Base-by-base conservation (phyloP, 2,113 vertebrate genomes). In the Aegithalos caudatus region DNA sequence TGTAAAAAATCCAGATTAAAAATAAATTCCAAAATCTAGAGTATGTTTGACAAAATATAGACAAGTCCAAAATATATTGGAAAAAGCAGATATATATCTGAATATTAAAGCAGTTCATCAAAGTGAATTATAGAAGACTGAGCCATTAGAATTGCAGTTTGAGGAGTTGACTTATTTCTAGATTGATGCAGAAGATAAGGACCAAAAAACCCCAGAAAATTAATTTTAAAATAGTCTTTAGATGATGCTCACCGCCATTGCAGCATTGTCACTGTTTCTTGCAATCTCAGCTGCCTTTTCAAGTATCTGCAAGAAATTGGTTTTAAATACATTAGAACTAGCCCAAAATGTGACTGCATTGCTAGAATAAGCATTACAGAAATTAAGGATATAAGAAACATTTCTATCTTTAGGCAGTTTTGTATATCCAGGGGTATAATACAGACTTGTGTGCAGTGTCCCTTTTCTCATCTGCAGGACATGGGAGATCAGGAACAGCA, bases 281-380 rank as follows among this genome's bases (percentile, higher is more conserved):
- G 97, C 99, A 76, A 99, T 99, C 89, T 99, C 99, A 92, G 99
- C 99, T 94, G 99, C 99, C 95, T 99, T 99, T 97, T 99, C 99
- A 97, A 99, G 98, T 96, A 99, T 99, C 99, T 99, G 98, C 40
- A 96, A 94, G 86, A 81, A 92, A n/a, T 66, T 28, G 28, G 5
- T 83, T 86, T 80, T 14, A 58, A 81, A 92, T 37, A 66, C 9
- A 76, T 86, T 53, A 95, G n/a, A 66, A 76, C 81, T n/a, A 57
- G 76, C 37, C 53, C 2, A 35, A 87, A 81, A 58, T 19, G 12
- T 56, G 51, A 88, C 14, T 38, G 53, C 57, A 44, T 1, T 77
- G 62, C 37, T 61, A 80, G 28, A 58, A 40, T 3, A 81, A 58
- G 21, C 48, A 73, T 27, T 28, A 40, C 4, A 89, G 35, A 89